Evolutionary conservation across 2,888 invertebrate genomes (phyloP), one percentile per base, ranked within the genome.

Genomic region (Drosophila koepferae): DNA sequence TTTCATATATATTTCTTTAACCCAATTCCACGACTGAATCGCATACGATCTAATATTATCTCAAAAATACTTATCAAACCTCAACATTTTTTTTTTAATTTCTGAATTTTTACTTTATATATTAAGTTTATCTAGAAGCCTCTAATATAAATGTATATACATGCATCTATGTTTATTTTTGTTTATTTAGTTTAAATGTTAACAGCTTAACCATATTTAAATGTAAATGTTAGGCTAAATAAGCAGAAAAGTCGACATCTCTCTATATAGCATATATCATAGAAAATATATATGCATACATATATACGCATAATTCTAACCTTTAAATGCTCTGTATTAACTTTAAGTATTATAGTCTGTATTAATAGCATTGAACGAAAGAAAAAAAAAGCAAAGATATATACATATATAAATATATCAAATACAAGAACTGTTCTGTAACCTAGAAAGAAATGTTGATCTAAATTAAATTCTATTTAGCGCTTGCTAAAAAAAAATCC

Each of bases 381-480:
- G 8, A 14, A 28, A 4, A 31, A 34, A 70, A 61, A 55, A 28
- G 28, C 54, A 61, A 79, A 67, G 41, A 80, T 58, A 71, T 23
- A 40, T 38, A 71, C 49, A 59, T 65, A 65, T 63, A 77, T 54
- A 28, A 14, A 20, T 54, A 60, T 81, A 63, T 69, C 38, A 64
- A 77, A 81, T 63, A 69, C 61, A 82, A 74, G 31, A 86, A 64
- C 51, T 76, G 82, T 76, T 89, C 71, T 65, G 80, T 49, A 75
- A 55, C 59, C 60, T 40, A 75, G 31, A 40, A 31, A 41, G 28
- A 46, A 20, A 23, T 20, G 20, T 44, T 36, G 36, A 40, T 51
- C 4, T n/a, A n/a, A 34, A 34, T 65, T 66, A 49, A 49, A 40
- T 40, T 31, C 28, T 6, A 40, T 49, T 48, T 18, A 38, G 59